A percentile compares a stretch with the other conserved stretches of the same genome.
Evolutionary conservation across 2,888 invertebrate genomes (phyloP).

Genomic region (Epinotia brunnichana): DNA sequence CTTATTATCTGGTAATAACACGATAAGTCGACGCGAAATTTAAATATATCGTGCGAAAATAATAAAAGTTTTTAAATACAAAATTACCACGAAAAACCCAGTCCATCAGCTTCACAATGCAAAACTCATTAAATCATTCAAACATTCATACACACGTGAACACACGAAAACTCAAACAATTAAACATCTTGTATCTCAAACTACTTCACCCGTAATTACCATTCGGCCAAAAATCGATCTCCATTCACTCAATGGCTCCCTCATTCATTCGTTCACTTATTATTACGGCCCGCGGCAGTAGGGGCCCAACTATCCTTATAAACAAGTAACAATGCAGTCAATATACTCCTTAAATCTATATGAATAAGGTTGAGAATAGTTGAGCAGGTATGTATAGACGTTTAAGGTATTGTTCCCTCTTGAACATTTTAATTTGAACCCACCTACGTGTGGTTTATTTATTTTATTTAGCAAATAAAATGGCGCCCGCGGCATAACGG

Average conservation of each 20-base stretch:
- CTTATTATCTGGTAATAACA: too few species aligned
- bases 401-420: conserved; percentile 42
- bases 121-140: conserved; percentile 2
- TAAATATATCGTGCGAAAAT: too few species aligned
- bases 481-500: conserved; percentile 61
- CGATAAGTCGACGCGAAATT: too few species aligned
- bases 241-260: conserved; percentile 39
- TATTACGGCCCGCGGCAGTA: conserved; percentile 50
- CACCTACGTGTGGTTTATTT: conserved; percentile 44
- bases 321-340: conserved; percentile 4
- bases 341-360: not conserved
- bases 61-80: not conserved
- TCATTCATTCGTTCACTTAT: conserved; percentile 48
- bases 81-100: not conserved
- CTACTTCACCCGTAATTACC: conserved; percentile 43
- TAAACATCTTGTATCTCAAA: conserved; percentile 35
- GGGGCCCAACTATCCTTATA: conserved; percentile 38
- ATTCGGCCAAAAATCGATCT: conserved; percentile 41
- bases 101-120: not conserved
- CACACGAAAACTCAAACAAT: conserved; percentile 36
- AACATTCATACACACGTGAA: not conserved
- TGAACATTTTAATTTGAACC: conserved; percentile 50
- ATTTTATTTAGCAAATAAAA: conserved; percentile 49
- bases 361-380: not conserved
- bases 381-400: not conserved